Conservation (phyloP, 2,888 invertebrate species). For the Pachydiplax longipennis region DNA sequence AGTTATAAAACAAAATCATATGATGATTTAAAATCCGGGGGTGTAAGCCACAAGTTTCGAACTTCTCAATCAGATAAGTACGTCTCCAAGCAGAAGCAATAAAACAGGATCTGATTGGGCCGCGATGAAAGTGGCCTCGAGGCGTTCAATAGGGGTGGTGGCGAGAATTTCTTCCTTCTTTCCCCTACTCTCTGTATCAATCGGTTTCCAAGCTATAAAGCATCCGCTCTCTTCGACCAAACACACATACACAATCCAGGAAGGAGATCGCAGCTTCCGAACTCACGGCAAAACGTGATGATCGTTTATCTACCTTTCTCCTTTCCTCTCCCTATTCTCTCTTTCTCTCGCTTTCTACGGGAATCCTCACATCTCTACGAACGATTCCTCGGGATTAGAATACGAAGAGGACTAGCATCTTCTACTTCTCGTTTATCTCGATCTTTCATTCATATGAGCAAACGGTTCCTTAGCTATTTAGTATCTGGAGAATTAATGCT, state of each 20-base stretch:
- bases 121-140: background rate
- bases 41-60: background rate
- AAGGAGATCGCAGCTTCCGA: background rate
- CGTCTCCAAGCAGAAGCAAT: background rate
- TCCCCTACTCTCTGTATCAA: background rate
- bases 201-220: background rate
- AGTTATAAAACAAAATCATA: no score
- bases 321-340: background rate
- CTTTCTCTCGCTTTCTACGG: background rate
- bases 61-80: background rate
- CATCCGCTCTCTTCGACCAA: background rate
- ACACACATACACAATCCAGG: background rate
- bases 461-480: no score
- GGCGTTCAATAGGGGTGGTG: background rate
- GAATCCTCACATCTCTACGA: background rate
- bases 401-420: background rate
- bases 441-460: no score
- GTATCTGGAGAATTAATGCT: no score
- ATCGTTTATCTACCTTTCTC: background rate
- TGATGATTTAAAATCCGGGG: no score
- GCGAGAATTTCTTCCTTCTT: background rate
- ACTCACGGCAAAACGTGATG: background rate
- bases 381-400: background rate
- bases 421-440: no score
- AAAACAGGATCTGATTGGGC: background rate